Percentiles rank a stretch among this genome's conserved stretches.
Evolutionary conservation across 2,888 invertebrate genomes (phyloP).

Genomic region (Ditula angustiorana): DNA sequence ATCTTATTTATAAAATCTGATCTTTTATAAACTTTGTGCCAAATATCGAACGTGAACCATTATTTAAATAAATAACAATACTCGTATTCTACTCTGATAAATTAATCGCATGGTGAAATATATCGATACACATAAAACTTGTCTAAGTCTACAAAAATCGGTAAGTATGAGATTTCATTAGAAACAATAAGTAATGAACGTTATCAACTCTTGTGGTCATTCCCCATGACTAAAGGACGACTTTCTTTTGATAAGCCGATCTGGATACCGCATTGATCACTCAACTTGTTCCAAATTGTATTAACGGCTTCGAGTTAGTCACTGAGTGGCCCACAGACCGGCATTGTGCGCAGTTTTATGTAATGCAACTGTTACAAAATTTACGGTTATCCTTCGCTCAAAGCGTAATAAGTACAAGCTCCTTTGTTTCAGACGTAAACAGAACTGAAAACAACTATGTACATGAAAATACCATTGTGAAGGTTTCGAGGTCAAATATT

Average conservation of each 20-base stretch:
- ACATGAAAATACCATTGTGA: constrained; percentile 54
- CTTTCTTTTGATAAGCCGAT: constrained; percentile 14
- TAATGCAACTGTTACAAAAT: constrained; percentile 74
- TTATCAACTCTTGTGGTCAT: not conserved
- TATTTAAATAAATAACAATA: too few species aligned
- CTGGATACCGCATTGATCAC: constrained; percentile 34
- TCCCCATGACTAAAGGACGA: not conserved
- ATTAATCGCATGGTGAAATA: too few species aligned
- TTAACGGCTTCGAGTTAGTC: constrained; percentile 66
- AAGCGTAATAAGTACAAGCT: constrained; percentile 58
- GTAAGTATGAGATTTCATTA: too few species aligned
- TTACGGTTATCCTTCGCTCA: constrained; percentile 64
- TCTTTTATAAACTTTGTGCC: too few species aligned
- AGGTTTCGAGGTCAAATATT: constrained; percentile 61
- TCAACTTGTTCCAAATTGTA: constrained; percentile 51
- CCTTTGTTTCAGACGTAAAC: constrained; percentile 63
- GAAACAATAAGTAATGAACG: too few species aligned
- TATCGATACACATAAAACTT: too few species aligned
- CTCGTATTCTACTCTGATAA: too few species aligned
- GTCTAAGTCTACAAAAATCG: too few species aligned
- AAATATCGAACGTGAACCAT: too few species aligned
- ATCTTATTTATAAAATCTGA: too few species aligned
- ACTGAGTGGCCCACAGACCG: constrained; percentile 51
- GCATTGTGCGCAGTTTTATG: constrained; percentile 67
- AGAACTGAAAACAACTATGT: constrained; percentile 59